Conservation (phyloP, 1,140 invertebrate genomes). For the Grapholita molesta region DNA sequence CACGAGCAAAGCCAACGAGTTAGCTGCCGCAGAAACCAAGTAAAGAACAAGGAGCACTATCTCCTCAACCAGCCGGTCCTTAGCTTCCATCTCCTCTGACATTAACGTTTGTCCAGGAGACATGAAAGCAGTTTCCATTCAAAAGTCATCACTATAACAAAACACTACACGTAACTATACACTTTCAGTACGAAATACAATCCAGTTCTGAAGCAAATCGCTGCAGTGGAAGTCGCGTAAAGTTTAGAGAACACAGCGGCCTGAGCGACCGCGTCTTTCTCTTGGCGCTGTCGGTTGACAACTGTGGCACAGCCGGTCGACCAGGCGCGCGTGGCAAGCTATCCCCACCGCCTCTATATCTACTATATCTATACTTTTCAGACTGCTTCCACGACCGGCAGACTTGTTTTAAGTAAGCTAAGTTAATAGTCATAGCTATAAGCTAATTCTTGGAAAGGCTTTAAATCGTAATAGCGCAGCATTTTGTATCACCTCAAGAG, state of each 20-base stretch:
- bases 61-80: conserved; percentile 66
- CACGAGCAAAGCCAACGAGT: conserved; percentile 69
- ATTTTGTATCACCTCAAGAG: too few relatives aligned
- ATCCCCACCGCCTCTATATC: conserved; percentile 9
- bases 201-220: conserved; percentile 26
- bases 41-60: conserved; percentile 65
- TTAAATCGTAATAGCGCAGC: not conserved
- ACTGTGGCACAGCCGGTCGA: conserved; percentile 41
- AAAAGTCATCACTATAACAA: conserved; percentile 71
- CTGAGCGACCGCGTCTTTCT: conserved; percentile 66
- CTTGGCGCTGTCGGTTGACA: conserved; percentile 62
- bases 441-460: not conserved
- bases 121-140: conserved; percentile 56
- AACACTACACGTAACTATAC: conserved; percentile 61
- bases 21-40: conserved; percentile 68
- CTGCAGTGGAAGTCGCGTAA: conserved; percentile 65
- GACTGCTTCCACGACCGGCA: not conserved
- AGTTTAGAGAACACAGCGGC: conserved; percentile 71
- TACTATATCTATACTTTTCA: not conserved
- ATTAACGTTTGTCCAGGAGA: conserved; percentile 70
- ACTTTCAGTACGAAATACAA: conserved; percentile 52
- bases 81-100: conserved; percentile 69
- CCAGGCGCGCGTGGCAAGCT: conserved; percentile 39
- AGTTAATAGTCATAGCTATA: not conserved
- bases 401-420: conserved; percentile 17